Evolutionary conservation across 2,888 invertebrate species (phyloP), one percentile per base, ranked within the genome.

Genomic region (Eustalomyia histrio): DNA sequence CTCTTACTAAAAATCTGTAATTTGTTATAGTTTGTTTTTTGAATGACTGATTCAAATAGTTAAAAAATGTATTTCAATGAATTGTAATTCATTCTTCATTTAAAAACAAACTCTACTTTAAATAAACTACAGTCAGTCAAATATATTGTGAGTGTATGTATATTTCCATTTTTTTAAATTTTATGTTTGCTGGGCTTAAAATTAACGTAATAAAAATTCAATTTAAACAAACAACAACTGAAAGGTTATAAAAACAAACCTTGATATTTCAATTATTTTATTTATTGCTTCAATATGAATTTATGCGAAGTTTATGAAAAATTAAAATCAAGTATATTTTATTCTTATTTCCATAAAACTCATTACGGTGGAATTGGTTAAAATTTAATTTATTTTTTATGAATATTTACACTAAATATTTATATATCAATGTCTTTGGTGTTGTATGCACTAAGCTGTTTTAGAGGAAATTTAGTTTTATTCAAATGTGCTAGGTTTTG

Each of bases 201-300:
- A 35, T 61, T 43, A 1, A 39, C 21, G 33, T 50, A 24, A 33
- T 52, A 29, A 17, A 29, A 17, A 24, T n/a, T n/a, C 5, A 10
- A 57, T 39, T 12, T 39, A 43, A 29, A 16, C 14, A 68, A 7
- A 43, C n/a, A 71, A 1, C 12, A 61, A 12, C 61, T 61, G 14
- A 50, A 58, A 69, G 58, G 43, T 58, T 58, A 58, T 52, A 35
- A 68, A 50, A 57, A 29, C 55, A 50, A 57, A 29, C 55, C 63
- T 63, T 69, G 57, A 73, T 64, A 64, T 64, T 65, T 39, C 58
- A 60, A 60, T 67, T 67, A 53, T 33, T 60, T 53, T 39, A 53
- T 68, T 60, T 55, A 68, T 67, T 61, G 61, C 75, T 61, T 52
- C n/a, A 58, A 18, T 21, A 55, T 55, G 47, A 76, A 68, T 68